Evolutionary conservation across 23 tunicate species (phyloP), one percentile per base, ranked within the genome.

Genomic region (Trididemnum nubilum): DNA sequence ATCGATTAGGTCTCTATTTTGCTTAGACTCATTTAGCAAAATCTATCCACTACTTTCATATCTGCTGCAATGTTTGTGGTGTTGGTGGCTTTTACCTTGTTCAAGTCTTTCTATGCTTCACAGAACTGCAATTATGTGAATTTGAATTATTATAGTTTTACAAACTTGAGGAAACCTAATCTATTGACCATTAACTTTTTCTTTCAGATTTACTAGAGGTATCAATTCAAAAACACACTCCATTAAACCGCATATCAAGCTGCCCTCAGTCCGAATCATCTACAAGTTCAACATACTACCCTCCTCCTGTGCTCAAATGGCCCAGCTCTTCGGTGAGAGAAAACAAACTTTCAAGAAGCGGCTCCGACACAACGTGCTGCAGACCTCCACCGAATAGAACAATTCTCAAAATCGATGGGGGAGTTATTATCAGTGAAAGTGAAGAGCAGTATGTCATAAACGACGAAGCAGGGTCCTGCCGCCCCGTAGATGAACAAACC

Each of bases 311-410:
- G 4, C 4, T 61, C 26, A 61, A 61, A 25, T 61, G 67, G 67
- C 67, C 67, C 67, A 15, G n/a, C 54, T 44, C 54, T 44, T 44
- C 54, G 9, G 54, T 44, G 12, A 44, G 9, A 15, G 54, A 44
- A 44, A 44, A 44, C 15, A 9, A 9, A 44, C 15, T 44, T 7
- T 9, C 54, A 7, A 15, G 54, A 7, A 15, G 54, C 9, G 54
- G 54, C 9, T 9, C 54, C 15, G 54, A 15, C 54, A 44, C 67
- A 4, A 61, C 67, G 5, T 21, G 29, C 29, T 21, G 27, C 67
- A 4, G 67, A 21, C 67, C 67, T 61, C 67, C 67, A n/a, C 67
- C 67, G n/a, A 61, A 61, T 22, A 15, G 67, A 12, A 61, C 67
- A 12, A 61, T 61, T 61, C 26, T 61, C 5, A 61, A 61, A 25